Conservation (phyloP, 30 jellyfish, hydroid and myxozoan genomes). For the Catostylus mosaicus region DNA sequence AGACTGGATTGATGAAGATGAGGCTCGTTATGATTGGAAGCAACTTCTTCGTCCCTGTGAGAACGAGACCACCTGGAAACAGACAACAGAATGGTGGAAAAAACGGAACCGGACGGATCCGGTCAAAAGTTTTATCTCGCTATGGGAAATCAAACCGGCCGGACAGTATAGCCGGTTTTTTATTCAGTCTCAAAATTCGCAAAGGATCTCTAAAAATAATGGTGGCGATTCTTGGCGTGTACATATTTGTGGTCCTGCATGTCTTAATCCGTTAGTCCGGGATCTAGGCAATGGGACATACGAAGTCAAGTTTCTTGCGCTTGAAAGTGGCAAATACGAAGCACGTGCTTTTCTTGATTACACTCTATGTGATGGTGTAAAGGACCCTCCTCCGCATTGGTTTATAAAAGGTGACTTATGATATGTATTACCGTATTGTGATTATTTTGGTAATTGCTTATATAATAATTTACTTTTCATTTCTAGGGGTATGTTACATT, state of each 20-base stretch:
- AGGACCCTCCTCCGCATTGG: slow-evolving; percentile 97
- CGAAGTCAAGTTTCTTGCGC: slow-evolving; percentile 80
- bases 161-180: slow-evolving; percentile 88
- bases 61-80: slow-evolving; percentile 52
- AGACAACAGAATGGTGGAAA: slow-evolving; percentile 89
- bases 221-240: slow-evolving; percentile 99
- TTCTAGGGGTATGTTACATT: background rate
- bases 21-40: slow-evolving; percentile 72
- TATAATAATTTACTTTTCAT: no score
- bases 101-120: slow-evolving; percentile 82
- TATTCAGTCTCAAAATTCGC: slow-evolving; percentile 83
- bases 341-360: slow-evolving; percentile 79
- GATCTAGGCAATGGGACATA: slow-evolving; percentile 93
- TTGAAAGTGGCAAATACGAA: slow-evolving; percentile 72
- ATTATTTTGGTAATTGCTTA: background rate
- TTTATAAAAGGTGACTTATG: slow-evolving; percentile 73
- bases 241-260: slow-evolving; percentile 73
- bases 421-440: background rate
- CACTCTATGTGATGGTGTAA: slow-evolving; percentile 94
- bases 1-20: slow-evolving; percentile 67
- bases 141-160: slow-evolving; percentile 89
- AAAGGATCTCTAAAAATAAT: slow-evolving; percentile 36
- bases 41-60: slow-evolving; percentile 25
- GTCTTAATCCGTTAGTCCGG: slow-evolving; percentile 59
- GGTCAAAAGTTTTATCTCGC: slow-evolving; percentile 57